phyloP scores from a whole-genome alignment of 2,113 vertebrate genomes.

The Semicossyphus pulcher region DNA sequence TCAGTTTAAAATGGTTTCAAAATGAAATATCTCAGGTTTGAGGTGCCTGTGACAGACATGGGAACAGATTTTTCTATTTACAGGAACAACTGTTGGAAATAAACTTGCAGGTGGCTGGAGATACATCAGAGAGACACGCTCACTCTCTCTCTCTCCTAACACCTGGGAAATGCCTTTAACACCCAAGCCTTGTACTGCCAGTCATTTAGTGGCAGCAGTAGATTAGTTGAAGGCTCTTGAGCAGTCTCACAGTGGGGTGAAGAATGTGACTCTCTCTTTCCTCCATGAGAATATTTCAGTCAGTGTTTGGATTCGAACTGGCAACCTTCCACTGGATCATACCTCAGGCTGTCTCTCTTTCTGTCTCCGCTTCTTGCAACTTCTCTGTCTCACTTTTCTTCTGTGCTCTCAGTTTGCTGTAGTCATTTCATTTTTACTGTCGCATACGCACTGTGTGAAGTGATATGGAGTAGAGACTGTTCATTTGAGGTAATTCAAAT shows the following conservation, averaged over 20 bases:
- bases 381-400: background rate
- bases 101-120: slow-evolving; percentile 55
- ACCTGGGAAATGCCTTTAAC: slow-evolving; percentile 54
- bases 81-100: slow-evolving; percentile 53
- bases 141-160: slow-evolving; percentile 7
- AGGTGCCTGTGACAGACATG: slow-evolving; percentile 16
- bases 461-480: slow-evolving; percentile 9
- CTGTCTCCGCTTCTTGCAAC: background rate
- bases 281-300: slow-evolving; percentile 19
- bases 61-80: slow-evolving; percentile 55
- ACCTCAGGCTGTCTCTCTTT: slow-evolving; percentile 26
- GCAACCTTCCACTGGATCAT: slow-evolving; percentile 44
- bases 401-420: background rate
- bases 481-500: slow-evolving; percentile 15
- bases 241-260: slow-evolving; percentile 30
- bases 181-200: slow-evolving; percentile 43
- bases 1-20: background rate
- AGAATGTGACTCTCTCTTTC: slow-evolving; percentile 33
- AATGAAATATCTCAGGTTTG: slow-evolving; percentile 6
- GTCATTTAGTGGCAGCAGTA: slow-evolving; percentile 47
- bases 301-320: slow-evolving; percentile 46
- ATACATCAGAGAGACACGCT: slow-evolving; percentile 30
- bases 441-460: slow-evolving; percentile 1
- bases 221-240: slow-evolving; percentile 52
- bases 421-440: slow-evolving; percentile 6